Evolutionary conservation across 2,797 vertebrate genomes (phyloP).

Genomic region (Sebastiscus tertius): DNA sequence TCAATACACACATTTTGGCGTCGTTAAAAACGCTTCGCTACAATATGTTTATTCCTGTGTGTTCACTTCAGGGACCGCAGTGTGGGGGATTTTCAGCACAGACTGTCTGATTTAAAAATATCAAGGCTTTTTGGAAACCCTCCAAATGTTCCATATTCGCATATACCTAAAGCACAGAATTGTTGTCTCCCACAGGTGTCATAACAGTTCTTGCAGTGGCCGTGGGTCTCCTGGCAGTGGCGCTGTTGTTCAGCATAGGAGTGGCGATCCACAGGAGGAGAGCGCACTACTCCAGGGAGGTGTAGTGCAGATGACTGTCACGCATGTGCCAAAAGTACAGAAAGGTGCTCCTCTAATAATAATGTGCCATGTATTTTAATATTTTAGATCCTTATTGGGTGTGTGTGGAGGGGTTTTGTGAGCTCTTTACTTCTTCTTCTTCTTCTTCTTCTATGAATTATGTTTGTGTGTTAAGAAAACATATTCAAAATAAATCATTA

Average conservation of each 20-base stretch:
- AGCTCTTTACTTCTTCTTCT: neutral
- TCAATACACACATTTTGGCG: neutral
- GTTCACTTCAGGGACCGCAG: neutral
- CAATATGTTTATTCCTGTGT: slow-evolving; percentile 2
- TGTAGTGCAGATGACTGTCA: slow-evolving; percentile 43
- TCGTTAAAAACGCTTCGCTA: neutral
- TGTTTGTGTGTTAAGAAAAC: neutral
- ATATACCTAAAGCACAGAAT: slow-evolving; percentile 10
- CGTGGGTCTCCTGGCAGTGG: slow-evolving; percentile 77
- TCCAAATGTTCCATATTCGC: slow-evolving; percentile 13
- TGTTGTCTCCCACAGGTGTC: slow-evolving; percentile 62
- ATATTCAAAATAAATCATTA: slow-evolving; percentile 20
- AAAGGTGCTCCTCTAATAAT: slow-evolving; percentile 21
- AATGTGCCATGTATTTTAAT: slow-evolving; percentile 24
- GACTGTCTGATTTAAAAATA: slow-evolving; percentile 13
- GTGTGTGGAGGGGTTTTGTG: neutral
- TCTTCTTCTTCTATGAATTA: neutral
- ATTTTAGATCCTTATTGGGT: neutral
- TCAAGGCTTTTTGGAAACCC: slow-evolving; percentile 18
- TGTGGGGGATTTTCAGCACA: slow-evolving; percentile 19
- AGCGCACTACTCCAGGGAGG: slow-evolving; percentile 66
- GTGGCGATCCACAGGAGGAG: slow-evolving; percentile 60
- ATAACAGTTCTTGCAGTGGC: slow-evolving; percentile 73
- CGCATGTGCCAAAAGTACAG: slow-evolving; percentile 26
- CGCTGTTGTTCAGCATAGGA: slow-evolving; percentile 75